These are phyloP conservation scores for Caenorhabditis parvicauda DNA, from an alignment of 2,888 invertebrate genomes.

Conservation along the genomic window DNA sequence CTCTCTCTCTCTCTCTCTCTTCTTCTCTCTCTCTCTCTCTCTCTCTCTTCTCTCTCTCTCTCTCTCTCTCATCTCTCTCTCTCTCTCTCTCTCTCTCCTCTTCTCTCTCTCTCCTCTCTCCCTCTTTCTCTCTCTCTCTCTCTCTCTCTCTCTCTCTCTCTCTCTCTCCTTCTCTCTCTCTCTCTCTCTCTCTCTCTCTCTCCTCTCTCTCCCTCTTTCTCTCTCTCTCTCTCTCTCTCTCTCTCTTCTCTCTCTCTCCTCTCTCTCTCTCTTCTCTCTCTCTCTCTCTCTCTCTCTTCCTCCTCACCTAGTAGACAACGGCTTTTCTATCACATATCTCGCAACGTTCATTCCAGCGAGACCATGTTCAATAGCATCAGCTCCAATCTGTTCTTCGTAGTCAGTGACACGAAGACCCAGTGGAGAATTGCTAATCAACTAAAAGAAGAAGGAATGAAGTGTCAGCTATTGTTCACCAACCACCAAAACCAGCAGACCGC, in stretches of 20 bases:
- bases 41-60: neutral
- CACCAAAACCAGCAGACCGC: slow-evolving; percentile 58
- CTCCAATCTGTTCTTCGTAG: slow-evolving; percentile 62
- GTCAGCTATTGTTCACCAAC: too few species aligned
- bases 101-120: slow-evolving; percentile 5
- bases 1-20: neutral
- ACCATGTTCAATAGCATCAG: slow-evolving; percentile 63
- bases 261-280: slow-evolving; percentile 1
- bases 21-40: neutral
- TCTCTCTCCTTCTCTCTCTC: slow-evolving; percentile 3
- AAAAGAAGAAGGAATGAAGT: slow-evolving; percentile 1
- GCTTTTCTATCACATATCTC: slow-evolving; percentile 47
- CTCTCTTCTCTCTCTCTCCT: too few species aligned
- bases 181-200: slow-evolving; percentile 19
- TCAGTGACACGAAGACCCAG: slow-evolving; percentile 59
- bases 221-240: too few species aligned
- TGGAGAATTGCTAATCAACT: slow-evolving; percentile 48
- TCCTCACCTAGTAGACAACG: slow-evolving; percentile 40
- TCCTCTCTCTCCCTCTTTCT: too few species aligned
- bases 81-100: too few species aligned
- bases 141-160: slow-evolving; percentile 6
- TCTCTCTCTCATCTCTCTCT: neutral
- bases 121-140: slow-evolving; percentile 9
- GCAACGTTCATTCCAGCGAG: slow-evolving; percentile 50
- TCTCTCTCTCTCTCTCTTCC: neutral